A percentile compares a stretch with the other conserved stretches of the same genome.
phyloP scores from a whole-genome alignment of 2,113 vertebrate genomes.

The Nothoprocta perdicaria region DNA sequence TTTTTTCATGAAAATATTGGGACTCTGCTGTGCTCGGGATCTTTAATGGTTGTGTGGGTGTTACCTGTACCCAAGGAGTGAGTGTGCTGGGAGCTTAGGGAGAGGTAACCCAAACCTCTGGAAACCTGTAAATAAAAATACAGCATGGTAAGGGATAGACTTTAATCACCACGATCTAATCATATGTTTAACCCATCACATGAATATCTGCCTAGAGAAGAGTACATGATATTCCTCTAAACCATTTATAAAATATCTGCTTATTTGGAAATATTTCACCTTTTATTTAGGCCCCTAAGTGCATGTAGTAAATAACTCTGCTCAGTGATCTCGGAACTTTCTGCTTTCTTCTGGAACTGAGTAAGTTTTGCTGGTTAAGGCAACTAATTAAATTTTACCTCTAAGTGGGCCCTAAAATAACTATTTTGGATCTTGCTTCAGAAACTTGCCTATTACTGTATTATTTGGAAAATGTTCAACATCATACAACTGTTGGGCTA shows the following conservation, averaged over 20 bases:
- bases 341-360: background rate
- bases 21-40: background rate
- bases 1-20: background rate
- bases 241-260: background rate
- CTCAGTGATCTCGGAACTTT: background rate
- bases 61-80: background rate
- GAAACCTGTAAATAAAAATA: background rate
- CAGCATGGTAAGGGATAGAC: background rate
- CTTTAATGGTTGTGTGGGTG: background rate
- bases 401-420: background rate
- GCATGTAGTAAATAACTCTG: background rate
- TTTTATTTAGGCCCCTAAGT: background rate
- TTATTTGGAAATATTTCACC: background rate
- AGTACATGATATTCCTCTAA: background rate
- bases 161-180: background rate
- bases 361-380: background rate
- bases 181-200: background rate
- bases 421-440: background rate
- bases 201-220: background rate
- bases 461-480: background rate
- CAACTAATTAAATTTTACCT: background rate
- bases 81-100: background rate
- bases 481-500: background rate
- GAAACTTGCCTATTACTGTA: background rate
- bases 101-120: background rate